Conservation (phyloP, 1,140 invertebrate species). For the Pteromalus puparum region DNA sequence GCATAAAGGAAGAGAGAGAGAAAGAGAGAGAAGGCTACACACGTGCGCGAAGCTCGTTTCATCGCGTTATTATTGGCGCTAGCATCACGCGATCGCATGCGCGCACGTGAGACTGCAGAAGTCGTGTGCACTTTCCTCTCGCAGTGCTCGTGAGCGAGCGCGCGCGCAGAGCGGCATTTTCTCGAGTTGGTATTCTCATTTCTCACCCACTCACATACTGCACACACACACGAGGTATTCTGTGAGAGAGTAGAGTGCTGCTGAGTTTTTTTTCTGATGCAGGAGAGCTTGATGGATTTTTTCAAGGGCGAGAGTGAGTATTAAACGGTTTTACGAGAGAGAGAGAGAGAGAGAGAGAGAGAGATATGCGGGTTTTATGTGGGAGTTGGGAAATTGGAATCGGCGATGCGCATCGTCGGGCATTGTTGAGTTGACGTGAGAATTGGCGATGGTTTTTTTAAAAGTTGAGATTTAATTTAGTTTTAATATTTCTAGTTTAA, state of each 20-base stretch:
- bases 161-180: background rate
- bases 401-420: too few species aligned
- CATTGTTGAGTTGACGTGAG: background rate
- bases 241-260: background rate
- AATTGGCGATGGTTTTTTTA: background rate
- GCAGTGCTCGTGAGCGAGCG: too few species aligned
- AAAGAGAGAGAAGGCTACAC: background rate
- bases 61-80: slow-evolving; percentile 50
- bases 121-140: background rate
- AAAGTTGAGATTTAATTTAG: background rate
- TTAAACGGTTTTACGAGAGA: too few species aligned
- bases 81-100: slow-evolving; percentile 42
- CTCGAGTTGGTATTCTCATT: background rate
- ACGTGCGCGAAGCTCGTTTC: slow-evolving; percentile 33
- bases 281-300: too few species aligned
- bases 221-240: background rate
- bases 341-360: too few species aligned
- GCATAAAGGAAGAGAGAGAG: slow-evolving; percentile 1
- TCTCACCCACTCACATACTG: background rate
- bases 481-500: background rate
- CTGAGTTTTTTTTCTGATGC: too few species aligned
- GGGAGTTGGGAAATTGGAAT: background rate
- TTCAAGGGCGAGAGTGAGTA: too few species aligned
- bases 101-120: background rate
- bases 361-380: background rate